These are phyloP conservation scores for Neotragus pygmaeus DNA, from an alignment of 2,113 vertebrate species.

Conservation along the genomic window DNA sequence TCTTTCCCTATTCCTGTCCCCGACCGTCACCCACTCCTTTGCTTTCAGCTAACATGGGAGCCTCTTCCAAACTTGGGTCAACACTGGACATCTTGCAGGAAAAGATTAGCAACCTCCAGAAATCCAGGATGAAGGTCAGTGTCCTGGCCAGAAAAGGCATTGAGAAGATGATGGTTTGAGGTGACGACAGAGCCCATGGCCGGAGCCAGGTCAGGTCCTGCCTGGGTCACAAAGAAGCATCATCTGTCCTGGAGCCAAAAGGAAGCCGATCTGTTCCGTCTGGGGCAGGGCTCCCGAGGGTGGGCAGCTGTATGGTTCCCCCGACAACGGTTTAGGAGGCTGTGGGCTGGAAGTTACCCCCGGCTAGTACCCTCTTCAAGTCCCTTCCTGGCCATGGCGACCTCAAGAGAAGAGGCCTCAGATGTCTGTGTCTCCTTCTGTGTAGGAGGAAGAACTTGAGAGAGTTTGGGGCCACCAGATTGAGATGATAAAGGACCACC, in stretches of 20 bases:
- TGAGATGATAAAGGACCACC: constrained; percentile 53
- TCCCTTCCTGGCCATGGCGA: fast-evolving
- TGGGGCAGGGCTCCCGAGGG: no score
- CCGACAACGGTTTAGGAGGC: fast-evolving
- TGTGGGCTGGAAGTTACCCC: background rate
- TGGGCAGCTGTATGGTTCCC: fast-evolving
- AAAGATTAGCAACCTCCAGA: constrained; percentile 27
- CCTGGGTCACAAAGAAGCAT: fast-evolving
- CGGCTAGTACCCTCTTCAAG: background rate
- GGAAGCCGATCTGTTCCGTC: fast-evolving
- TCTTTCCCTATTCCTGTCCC: background rate
- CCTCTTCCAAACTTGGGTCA: fast-evolving
- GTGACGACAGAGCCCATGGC: background rate
- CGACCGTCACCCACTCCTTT: background rate
- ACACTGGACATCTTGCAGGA: background rate
- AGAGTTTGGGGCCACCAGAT: constrained; percentile 49
- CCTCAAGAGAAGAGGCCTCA: background rate
- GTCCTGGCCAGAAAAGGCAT: background rate
- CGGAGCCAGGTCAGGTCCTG: background rate
- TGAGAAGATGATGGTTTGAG: background rate
- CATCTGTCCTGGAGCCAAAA: background rate
- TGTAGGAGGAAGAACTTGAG: constrained; percentile 61
- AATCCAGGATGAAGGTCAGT: constrained; percentile 55
- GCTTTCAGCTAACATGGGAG: constrained; percentile 30
- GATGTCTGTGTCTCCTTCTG: background rate